Evolutionary conservation across 2,113 vertebrate genomes (phyloP).

Genomic region (Spilogale gracilis): DNA sequence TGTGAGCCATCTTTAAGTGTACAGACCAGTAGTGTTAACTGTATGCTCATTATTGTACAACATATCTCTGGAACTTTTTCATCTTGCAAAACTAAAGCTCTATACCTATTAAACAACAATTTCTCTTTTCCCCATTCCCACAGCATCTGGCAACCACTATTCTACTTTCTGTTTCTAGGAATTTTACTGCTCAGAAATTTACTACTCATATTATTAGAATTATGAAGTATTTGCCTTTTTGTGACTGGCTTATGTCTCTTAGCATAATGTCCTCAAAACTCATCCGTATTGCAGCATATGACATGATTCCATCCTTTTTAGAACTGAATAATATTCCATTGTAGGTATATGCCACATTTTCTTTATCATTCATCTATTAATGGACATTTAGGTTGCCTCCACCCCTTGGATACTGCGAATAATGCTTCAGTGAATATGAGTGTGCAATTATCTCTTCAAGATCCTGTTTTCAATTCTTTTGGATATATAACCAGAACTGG

Average conservation of each 20-base stretch:
- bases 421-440: background rate
- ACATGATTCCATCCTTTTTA: background rate
- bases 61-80: background rate
- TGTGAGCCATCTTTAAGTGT: background rate
- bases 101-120: background rate
- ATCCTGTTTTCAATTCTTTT: background rate
- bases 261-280: background rate
- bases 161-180: background rate
- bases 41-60: background rate
- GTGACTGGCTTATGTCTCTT: background rate
- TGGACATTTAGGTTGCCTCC: background rate
- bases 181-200: background rate
- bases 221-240: background rate
- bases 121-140: background rate
- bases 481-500: background rate
- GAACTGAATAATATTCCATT: slow-evolving; percentile 8
- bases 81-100: background rate
- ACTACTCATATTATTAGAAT: background rate
- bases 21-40: background rate
- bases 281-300: background rate
- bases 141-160: background rate
- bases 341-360: background rate
- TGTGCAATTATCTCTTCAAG: background rate
- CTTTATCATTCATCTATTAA: background rate
- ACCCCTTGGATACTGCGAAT: slow-evolving; percentile 1